Conservation (phyloP, 1,140 invertebrate genomes). For the Plectus sambesii region DNA sequence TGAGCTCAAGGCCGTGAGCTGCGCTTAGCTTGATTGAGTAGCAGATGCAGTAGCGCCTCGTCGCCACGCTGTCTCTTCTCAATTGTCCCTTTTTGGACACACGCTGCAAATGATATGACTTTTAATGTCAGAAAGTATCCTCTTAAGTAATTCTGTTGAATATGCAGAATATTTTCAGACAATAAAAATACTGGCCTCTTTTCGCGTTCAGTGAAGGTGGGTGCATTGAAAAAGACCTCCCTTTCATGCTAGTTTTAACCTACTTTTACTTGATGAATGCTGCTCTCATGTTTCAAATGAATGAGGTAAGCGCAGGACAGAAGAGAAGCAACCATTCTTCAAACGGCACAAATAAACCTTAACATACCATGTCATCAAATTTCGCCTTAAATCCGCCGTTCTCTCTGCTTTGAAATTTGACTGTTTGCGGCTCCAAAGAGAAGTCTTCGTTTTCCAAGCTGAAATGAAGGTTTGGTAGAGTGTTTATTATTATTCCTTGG, state of each 20-base stretch:
- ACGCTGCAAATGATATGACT: conserved; percentile 29
- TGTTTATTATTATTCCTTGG: too few species aligned
- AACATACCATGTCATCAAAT: conserved; percentile 42
- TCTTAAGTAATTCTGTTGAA: not conserved
- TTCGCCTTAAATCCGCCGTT: conserved; percentile 29
- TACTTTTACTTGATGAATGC: too few species aligned
- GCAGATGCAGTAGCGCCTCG: conserved; percentile 41
- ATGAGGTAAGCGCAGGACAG: too few species aligned
- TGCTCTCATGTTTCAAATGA: too few species aligned
- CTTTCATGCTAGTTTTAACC: too few species aligned
- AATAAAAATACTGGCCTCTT: too few species aligned
- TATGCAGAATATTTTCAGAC: too few species aligned
- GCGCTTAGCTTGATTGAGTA: conserved; percentile 29
- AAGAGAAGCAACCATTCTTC: too few species aligned
- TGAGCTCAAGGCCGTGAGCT: conserved; percentile 40
- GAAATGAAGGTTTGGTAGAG: conserved; percentile 10
- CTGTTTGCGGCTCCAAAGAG: conserved; percentile 33
- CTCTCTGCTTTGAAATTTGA: conserved; percentile 31
- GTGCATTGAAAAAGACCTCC: too few species aligned
- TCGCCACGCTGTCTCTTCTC: conserved; percentile 37
- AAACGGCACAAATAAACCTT: too few species aligned
- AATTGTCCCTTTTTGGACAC: conserved; percentile 43
- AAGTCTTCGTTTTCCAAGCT: conserved; percentile 43
- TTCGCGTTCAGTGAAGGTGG: too few species aligned
- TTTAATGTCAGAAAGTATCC: conserved; percentile 2